Evolutionary conservation across 2,888 invertebrate species (phyloP), one percentile per base, ranked within the genome.

Genomic region (Rhodophaea formosa): DNA sequence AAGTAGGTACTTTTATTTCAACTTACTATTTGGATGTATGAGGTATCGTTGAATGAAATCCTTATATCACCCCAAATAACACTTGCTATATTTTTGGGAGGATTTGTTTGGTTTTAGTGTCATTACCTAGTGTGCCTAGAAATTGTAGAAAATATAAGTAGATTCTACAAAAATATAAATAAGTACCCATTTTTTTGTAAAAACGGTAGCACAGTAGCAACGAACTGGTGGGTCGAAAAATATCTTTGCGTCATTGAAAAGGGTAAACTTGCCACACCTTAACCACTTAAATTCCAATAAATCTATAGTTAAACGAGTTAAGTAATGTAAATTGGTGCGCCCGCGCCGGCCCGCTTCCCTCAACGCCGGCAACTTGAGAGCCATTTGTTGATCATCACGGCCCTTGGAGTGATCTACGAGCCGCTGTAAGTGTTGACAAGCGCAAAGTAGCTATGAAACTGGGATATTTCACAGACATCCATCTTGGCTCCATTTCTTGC

Each of bases 361-460:
- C 88, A 69, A 75, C 88, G 74, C 75, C 68, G 66, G 68, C 72
- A 73, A 78, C 84, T 82, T 77, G 79, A 81, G 78, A 84, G 79
- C 84, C 77, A 84, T 86, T 83, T 82, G 79, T 75, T 70, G 79
- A 75, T 83, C 83, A 77, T 60, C 82, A 65, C 65, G 70, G 71
- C 76, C 73, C 78, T 77, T 66, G 69, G 68, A 69, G 77, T 79
- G 80, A 84, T 85, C 82, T 83, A 84, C 78, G 82, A 75, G 70
- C 77, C 77, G 68, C 70, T 71, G 68, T 74, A 77, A 74, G 84
- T 75, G 88, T 81, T 82, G 88, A 88, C 84, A 87, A 77, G 72
- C 69, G 59, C 58, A 61, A 62, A 56, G 56, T 49, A 56, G 56
- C 47, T 56, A 42, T 56, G 49, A 54, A 58, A 47, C 53, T 16